phyloP scores from a whole-genome alignment of 2,797 vertebrate genomes.

The Phrynocephalus vlangalii region DNA sequence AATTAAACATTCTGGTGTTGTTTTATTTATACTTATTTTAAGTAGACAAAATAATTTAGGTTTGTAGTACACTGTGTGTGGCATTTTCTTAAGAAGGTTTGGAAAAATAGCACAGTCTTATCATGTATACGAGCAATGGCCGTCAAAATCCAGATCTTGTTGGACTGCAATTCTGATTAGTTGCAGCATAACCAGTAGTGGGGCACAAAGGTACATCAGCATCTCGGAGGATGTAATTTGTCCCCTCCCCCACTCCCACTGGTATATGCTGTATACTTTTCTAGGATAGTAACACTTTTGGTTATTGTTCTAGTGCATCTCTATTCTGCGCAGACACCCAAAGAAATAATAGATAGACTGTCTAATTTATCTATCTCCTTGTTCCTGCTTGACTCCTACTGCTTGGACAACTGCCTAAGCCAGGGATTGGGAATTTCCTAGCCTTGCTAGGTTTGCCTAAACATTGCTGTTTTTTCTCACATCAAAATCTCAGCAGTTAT shows the following conservation, averaged over 20 bases:
- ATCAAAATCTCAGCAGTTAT: background rate
- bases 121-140: too few relatives aligned
- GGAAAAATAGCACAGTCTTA: too few relatives aligned
- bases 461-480: background rate
- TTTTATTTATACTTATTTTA: background rate
- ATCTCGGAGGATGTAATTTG: too few relatives aligned
- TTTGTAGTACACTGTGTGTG: background rate
- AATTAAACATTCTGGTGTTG: background rate
- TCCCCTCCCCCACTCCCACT: too few relatives aligned
- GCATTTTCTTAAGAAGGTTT: too few relatives aligned
- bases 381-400: background rate
- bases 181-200: too few relatives aligned
- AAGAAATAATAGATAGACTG: background rate
- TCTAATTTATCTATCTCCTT: background rate
- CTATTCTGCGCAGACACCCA: background rate
- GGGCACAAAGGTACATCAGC: too few relatives aligned
- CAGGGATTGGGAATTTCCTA: background rate
- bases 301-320: background rate
- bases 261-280: too few relatives aligned
- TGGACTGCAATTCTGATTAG: too few relatives aligned
- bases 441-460: background rate
- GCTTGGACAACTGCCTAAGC: background rate
- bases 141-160: too few relatives aligned
- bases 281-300: background rate
- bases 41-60: background rate